Base-by-base conservation (phyloP, 2,113 vertebrate genomes). In the Typhlomys cinereus region DNA sequence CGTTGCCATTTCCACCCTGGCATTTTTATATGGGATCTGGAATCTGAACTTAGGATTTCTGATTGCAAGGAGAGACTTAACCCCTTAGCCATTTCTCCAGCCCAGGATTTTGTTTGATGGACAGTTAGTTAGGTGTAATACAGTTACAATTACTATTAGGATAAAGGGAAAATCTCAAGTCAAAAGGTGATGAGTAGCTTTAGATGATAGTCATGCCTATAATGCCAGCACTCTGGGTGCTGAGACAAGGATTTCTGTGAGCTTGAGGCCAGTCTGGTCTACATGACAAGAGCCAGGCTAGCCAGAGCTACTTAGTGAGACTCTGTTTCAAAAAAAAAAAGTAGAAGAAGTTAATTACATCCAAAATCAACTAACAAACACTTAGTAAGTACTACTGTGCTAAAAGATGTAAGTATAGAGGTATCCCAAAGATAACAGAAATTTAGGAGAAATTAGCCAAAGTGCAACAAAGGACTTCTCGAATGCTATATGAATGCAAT, bases 111-210 rank as follows among this genome's bases (percentile, higher is more conserved):
- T 95, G 8, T 89, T 66, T 91, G 50, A 84, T 84, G 57, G 46
- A 91, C 64, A 89, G 31, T 85, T 64, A 89, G 31, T 85, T 64
- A 91, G 48, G 41, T 66, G 69, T 94, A 90, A 92, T 90, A 50
- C 23, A 36, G 93, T 82, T 91, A 92, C 21, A 76, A 44, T 21
- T 90, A 29, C 36, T 76, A n/a, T 87, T 90, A 54, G 46, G 25
- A 27, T 86, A 15, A 93, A 89, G 34, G 64, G 31, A 76, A 84
- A 41, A 70, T 79, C 64, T 90, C 61, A 76, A 36, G 41, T 66
- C 75, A 90, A 93, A 73, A 73, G 70, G 29, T 59, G 21, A 11
- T 88, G 57, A 73, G 61, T 80, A 71, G n/a, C 71, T 83, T 34
- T 39, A 25, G 27, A 12, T 59, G 52, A n/a, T 78, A 36, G 52